These are phyloP conservation scores for Cottoperca gobio DNA, from an alignment of 2,797 vertebrate genomes.

Conservation along the genomic window DNA sequence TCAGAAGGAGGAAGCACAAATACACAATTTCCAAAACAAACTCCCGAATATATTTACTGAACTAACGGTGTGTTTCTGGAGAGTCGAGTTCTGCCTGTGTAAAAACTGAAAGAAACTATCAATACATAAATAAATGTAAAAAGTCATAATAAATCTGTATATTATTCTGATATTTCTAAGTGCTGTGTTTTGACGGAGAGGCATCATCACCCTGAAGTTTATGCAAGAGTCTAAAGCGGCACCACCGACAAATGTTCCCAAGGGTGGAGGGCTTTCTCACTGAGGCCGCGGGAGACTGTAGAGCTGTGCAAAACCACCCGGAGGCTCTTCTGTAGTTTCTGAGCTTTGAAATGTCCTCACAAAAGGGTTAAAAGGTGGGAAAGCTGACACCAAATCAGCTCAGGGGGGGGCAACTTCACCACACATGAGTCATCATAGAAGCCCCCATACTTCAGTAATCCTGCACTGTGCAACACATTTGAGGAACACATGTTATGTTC, in stretches of 20 bases:
- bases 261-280: constrained; percentile 37
- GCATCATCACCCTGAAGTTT: constrained; percentile 65
- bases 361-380: background rate
- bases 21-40: constrained; percentile 52
- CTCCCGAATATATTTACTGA: constrained; percentile 47
- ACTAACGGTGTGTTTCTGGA: constrained; percentile 33
- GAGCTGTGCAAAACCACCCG: constrained; percentile 34
- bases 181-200: constrained; percentile 59
- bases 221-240: constrained; percentile 35
- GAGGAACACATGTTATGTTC: background rate
- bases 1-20: constrained; percentile 33
- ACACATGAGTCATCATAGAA: constrained; percentile 26
- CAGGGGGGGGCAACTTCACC: constrained; percentile 19
- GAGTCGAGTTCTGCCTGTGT: constrained; percentile 25
- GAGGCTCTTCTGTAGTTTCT: constrained; percentile 23
- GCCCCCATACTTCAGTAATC: constrained; percentile 8
- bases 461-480: constrained; percentile 9
- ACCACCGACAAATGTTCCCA: constrained; percentile 34
- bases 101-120: constrained; percentile 60
- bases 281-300: constrained; percentile 27
- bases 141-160: constrained; percentile 69
- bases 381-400: constrained; percentile 34
- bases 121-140: constrained; percentile 70
- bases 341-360: constrained; percentile 23
- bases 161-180: constrained; percentile 53